phyloP scores from a whole-genome alignment of 2,797 vertebrate species.

The Perodicticus potto region DNA sequence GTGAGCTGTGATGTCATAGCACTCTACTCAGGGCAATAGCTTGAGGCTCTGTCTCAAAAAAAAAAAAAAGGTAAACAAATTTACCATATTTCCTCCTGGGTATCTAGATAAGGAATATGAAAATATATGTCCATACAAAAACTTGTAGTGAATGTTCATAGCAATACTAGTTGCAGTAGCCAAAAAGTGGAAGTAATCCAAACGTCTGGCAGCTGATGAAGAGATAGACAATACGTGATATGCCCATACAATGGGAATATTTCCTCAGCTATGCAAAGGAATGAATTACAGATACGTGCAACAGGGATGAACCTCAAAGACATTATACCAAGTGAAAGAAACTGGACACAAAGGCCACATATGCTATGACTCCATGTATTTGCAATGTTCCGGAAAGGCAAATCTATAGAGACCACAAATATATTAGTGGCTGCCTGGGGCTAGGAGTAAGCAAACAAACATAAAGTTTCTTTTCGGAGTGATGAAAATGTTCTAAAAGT shows the following conservation, averaged over 20 bases:
- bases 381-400: neutral
- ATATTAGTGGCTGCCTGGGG: neutral
- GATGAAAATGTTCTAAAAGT: slow-evolving; percentile 61
- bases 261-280: neutral
- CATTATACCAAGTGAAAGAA: neutral
- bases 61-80: neutral
- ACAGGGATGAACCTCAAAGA: neutral
- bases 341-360: neutral
- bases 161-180: neutral
- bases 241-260: neutral
- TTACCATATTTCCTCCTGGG: neutral
- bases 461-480: slow-evolving; percentile 31
- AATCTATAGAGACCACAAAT: slow-evolving; percentile 30
- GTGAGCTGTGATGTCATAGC: too few relatives aligned
- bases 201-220: neutral
- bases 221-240: neutral
- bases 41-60: too few relatives aligned
- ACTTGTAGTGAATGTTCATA: neutral
- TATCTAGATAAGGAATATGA: neutral
- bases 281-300: neutral
- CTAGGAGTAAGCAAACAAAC: neutral
- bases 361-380: neutral
- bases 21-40: too few relatives aligned
- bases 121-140: neutral
- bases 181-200: neutral